These are phyloP conservation scores for Rhagologus leucostigma DNA, from an alignment of 2,113 vertebrate species.

Conservation along the genomic window DNA sequence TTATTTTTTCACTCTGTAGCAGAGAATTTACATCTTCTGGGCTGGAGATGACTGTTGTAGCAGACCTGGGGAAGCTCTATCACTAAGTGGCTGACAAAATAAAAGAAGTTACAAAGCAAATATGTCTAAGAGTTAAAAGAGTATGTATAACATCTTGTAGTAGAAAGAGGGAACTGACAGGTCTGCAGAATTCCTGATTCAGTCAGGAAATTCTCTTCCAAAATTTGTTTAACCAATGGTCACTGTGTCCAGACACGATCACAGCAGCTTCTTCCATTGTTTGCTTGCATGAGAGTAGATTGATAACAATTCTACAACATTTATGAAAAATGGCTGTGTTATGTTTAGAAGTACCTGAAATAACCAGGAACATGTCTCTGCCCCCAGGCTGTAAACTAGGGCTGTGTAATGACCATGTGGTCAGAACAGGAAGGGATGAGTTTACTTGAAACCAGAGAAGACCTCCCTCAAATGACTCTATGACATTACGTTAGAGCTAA, in stretches of 20 bases:
- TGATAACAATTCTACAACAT: background rate
- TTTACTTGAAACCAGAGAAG: background rate
- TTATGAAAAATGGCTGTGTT: background rate
- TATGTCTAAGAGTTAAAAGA: background rate
- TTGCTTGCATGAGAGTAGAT: background rate
- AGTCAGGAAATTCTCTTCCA: background rate
- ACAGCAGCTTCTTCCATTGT: background rate
- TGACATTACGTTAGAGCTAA: background rate
- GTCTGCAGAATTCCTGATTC: background rate
- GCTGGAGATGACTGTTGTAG: background rate
- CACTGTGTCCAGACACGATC: background rate
- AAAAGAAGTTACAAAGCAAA: background rate
- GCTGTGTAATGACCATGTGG: background rate
- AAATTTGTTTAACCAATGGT: background rate
- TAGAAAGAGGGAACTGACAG: background rate
- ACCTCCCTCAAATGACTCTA: background rate
- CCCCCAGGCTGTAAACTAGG: background rate
- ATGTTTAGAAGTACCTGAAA: slow-evolving; percentile 4
- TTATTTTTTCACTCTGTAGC: background rate
- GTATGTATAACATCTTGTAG: background rate
- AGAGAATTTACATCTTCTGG: background rate
- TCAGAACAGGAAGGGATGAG: background rate
- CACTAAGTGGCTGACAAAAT: background rate
- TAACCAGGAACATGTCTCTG: background rate
- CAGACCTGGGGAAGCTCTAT: background rate